Evolutionary conservation across 2,797 vertebrate genomes (phyloP).

Genomic region (Poeciliopsis paucimaculata): DNA sequence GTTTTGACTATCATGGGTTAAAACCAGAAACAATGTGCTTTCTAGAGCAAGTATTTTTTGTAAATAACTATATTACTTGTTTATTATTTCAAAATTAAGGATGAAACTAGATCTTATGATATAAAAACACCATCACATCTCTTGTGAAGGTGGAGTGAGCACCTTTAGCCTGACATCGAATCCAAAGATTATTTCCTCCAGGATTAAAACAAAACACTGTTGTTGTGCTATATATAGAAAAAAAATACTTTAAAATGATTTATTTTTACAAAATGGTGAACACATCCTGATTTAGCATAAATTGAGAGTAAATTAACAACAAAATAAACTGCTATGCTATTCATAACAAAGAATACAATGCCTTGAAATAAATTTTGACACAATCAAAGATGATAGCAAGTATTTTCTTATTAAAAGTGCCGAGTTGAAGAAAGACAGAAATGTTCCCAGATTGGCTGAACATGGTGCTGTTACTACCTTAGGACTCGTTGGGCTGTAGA

Average conservation of each 20-base stretch:
- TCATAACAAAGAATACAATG: not conserved
- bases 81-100: not conserved
- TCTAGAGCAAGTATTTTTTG: not conserved
- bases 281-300: not conserved
- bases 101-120: not conserved
- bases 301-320: not conserved
- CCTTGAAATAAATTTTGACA: not conserved
- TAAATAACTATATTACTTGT: not conserved
- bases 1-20: not conserved
- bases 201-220: not conserved
- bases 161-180: not conserved
- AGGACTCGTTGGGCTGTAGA: conserved; percentile 82
- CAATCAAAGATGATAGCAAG: not conserved
- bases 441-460: not conserved
- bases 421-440: not conserved
- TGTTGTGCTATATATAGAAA: not conserved
- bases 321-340: not conserved
- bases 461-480: conserved; percentile 41
- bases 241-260: not conserved
- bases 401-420: not conserved
- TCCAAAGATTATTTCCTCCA: not conserved
- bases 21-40: not conserved
- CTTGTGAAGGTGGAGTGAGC: not conserved
- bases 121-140: not conserved
- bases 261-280: not conserved